These are phyloP conservation scores for Drosophila grimshawi DNA, from an alignment of 1,140 invertebrate species.

Conservation along the genomic window DNA sequence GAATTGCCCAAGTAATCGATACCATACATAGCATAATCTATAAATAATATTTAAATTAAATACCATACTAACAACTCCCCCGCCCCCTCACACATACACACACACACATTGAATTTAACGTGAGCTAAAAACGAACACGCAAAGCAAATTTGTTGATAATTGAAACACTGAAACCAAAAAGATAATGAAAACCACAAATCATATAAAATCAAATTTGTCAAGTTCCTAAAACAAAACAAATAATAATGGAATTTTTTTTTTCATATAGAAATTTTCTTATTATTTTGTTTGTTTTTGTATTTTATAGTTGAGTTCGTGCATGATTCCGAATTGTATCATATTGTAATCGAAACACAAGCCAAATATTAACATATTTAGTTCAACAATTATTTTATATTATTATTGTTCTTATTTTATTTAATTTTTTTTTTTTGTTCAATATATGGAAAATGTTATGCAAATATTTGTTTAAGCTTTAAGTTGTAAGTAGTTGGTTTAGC, in stretches of 20 bases:
- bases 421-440: conserved; percentile 40
- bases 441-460: conserved; percentile 35
- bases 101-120: conserved; percentile 51
- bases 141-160: conserved; percentile 54
- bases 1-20: conserved; percentile 21
- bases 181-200: conserved; percentile 21
- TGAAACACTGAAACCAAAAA: conserved; percentile 40
- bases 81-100: not conserved
- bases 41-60: conserved; percentile 5
- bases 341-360: conserved; percentile 57
- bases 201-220: conserved; percentile 31
- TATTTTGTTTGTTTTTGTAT: conserved; percentile 19
- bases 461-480: conserved; percentile 14
- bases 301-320: conserved; percentile 6
- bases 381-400: conserved; percentile 26
- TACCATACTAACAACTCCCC: not conserved
- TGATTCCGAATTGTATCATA: not conserved
- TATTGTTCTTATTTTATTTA: conserved; percentile 18
- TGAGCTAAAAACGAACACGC: conserved; percentile 20
- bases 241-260: not conserved
- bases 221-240: conserved; percentile 48
- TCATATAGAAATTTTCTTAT: conserved; percentile 9
- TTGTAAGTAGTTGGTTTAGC: conserved; percentile 30
- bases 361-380: conserved; percentile 64
- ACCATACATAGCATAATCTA: conserved; percentile 14